Base-by-base conservation (phyloP, 2,888 invertebrate species). In the Encarsia formosa region DNA sequence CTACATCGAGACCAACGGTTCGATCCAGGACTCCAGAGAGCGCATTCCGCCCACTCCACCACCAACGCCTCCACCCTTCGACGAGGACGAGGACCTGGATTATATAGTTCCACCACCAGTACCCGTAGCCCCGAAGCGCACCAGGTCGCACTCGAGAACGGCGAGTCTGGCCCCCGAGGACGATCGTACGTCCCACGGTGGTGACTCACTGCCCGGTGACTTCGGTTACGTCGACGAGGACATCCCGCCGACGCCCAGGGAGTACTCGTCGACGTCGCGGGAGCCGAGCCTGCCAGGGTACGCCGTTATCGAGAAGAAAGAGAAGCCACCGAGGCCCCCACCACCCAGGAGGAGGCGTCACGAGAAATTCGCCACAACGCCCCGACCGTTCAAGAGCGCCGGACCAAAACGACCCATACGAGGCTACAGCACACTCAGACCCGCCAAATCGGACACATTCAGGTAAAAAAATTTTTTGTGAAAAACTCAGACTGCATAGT, bases 241-340 rank as follows among this genome's bases (percentile, higher is more conserved):
- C 8, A 77, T 69, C 9, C 68, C 67, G 0, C 76, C 78, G 8
- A 78, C 69, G 13, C 68, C 67, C 0, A 71, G 69, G 6, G 77
- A 76, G 42, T 18, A 11, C 18, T 16, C 16, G 11, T 65, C 74
- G 26, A 63, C 75, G 4, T 65, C 74, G 9, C 59, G 75, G 65
- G 68, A 70, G 37, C 75, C 76, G 56, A 57, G 54, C 8, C 24
- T 60, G 4, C 80, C 78, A 19, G 89, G 89, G 5, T 91, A 91
- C 62, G 87, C 90, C 11, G 81, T 85, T 23, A 85, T 91, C 38
- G 87, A 88, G 51, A 89, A 89, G 73, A 79, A 80, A 1, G 75
- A 76, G 19, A 72, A 71, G 50, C 75, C 84, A 23, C 84, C 83
- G 19, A 78, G 82, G 37, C 81, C 83, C 1, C 79, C 81, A 8